Percentiles rank a stretch among this genome's conserved stretches.
These are phyloP conservation scores for Actinostola sp. DNA, from an alignment of 92 coral and sea anemone species.

Conservation along the genomic window DNA sequence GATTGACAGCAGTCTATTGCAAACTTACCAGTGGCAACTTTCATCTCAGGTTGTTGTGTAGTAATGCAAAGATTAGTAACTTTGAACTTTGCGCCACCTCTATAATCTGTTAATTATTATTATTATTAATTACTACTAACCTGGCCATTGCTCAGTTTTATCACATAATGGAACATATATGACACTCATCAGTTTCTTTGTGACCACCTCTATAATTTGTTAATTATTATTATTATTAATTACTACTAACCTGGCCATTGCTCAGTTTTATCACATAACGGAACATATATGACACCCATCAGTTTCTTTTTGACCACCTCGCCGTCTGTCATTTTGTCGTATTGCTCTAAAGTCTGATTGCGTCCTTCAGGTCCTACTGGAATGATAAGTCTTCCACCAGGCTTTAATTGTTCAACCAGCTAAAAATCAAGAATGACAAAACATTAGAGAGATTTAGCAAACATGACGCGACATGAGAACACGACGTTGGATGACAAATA, in stretches of 20 bases:
- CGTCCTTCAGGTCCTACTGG: constrained; percentile 91
- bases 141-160: constrained; percentile 92
- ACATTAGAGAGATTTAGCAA: too few species aligned
- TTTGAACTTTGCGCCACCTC: too few species aligned
- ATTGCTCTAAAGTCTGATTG: constrained; percentile 79
- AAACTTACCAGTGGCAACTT: too few species aligned
- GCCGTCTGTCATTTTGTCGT: constrained; percentile 78
- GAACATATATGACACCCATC: constrained; percentile 88
- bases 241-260: constrained; percentile 88
- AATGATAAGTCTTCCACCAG: constrained; percentile 81
- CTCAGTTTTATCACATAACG: constrained; percentile 77
- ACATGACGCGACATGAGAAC: too few species aligned
- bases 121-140: constrained; percentile 16
- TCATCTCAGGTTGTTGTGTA: too few species aligned
- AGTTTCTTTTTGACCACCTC: constrained; percentile 68
- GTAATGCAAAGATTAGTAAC: too few species aligned
- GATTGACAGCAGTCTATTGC: too few species aligned
- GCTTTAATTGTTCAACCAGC: constrained; percentile 81
- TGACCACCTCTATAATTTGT: not conserved
- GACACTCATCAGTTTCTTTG: constrained; percentile 79
- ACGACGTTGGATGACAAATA: too few species aligned
- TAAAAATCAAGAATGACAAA: constrained; percentile 5
- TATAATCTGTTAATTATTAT: too few species aligned
- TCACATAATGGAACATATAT: constrained; percentile 85
- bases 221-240: not conserved